Evolutionary conservation across 2,888 invertebrate species (phyloP), one percentile per base, ranked within the genome.

Genomic region (Nephrotoma guestfalica): DNA sequence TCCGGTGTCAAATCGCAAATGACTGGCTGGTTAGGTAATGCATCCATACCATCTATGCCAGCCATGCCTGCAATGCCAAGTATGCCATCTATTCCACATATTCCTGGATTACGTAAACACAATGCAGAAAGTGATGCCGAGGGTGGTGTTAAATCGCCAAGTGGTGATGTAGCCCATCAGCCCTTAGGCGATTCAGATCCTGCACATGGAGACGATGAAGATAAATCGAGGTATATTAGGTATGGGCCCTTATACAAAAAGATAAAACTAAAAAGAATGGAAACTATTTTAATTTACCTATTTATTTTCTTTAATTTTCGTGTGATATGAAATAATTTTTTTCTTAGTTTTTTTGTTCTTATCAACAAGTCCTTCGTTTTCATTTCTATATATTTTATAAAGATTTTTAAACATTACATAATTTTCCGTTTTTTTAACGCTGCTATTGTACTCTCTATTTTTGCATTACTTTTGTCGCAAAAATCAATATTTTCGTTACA

Each of bases 1-100:
- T 96, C 96, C 89, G 97, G 96, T 89, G 97, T 97, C 87, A 97
- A 97, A 93, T 95, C 94, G 87, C 95, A 96, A 92, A 95, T 96
- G 94, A 95, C 94, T n/a, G 96, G 96, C 83, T 97, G 97, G 95
- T 93, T 97, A 87, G 95, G 96, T 86, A 91, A 90, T 88, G 92
- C 91, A 86, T 91, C 92, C 86, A 92, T 92, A 89, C 92, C 92
- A 87, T 91, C 91, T 85, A 92, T 92, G 90, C 91, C 91, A 89
- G 89, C 91, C 84, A 91, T 91, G 91, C 92, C 91, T 87, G 89
- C 91, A 88, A 91, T 92, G 91, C 89, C 89, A 87, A 89, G 91
- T 86, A 91, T 91, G 90, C 91, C 91, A 88, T 89, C 91, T 87
- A 91, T 91, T 91, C 91, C 91, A 88, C 90, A 91, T 51, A 90